Conservation (phyloP, 2,888 invertebrate species). For the Oscheius sp. region DNA sequence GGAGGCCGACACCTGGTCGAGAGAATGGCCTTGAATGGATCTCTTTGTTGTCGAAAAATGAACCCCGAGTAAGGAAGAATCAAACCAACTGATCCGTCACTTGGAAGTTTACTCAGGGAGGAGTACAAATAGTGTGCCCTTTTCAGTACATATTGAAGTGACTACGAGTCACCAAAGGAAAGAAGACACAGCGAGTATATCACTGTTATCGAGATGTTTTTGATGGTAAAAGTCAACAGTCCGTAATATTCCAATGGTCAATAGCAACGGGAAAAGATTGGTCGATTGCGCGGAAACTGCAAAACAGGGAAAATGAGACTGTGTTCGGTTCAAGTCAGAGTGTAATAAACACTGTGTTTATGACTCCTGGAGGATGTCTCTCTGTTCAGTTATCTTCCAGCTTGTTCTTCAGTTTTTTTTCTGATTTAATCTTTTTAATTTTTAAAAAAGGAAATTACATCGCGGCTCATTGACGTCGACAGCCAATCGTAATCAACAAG, state of each 20-base stretch:
- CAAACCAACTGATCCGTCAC: neutral
- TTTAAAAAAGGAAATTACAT: too few relatives aligned
- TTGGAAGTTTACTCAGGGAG: too few relatives aligned
- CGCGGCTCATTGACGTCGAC: too few relatives aligned
- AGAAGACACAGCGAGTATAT: neutral
- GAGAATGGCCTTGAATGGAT: too few relatives aligned
- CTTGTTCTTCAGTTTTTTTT: neutral
- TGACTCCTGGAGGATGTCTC: conserved; percentile 67
- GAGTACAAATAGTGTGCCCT: too few relatives aligned
- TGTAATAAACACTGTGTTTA: conserved; percentile 33
- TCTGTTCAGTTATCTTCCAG: neutral
- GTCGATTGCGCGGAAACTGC: conserved; percentile 5
- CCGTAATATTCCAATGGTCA: neutral
- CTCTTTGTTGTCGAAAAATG: neutral
- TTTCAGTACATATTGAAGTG: too few relatives aligned
- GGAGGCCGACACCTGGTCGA: neutral
- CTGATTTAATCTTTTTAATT: too few relatives aligned
- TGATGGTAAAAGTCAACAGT: neutral
- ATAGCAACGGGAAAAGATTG: neutral
- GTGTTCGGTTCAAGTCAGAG: neutral
- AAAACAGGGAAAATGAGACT: conserved; percentile 10
- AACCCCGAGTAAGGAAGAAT: neutral
- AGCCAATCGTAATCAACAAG: too few relatives aligned
- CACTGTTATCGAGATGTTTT: too few relatives aligned
- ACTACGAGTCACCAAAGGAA: too few relatives aligned